A percentile compares a stretch with the other conserved stretches of the same genome.
phyloP scores from a whole-genome alignment of 2,888 invertebrate species.

The Poecilobothrus nobilitatus region DNA sequence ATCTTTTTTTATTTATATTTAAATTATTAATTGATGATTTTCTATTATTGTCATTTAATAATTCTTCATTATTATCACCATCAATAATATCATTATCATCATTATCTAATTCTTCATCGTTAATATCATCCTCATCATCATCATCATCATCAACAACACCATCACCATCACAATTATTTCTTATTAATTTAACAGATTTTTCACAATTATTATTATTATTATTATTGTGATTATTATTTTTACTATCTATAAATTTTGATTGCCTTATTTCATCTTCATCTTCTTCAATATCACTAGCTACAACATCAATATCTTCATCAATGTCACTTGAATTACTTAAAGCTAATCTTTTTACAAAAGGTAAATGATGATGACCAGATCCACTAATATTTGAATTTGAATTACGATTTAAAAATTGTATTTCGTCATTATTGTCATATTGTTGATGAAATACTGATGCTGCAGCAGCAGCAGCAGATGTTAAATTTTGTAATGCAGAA shows the following conservation, averaged over 20 bases:
- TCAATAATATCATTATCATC: background rate
- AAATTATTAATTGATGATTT: too few species aligned
- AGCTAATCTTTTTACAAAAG: constrained; percentile 8
- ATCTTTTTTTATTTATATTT: too few species aligned
- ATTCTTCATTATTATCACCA: constrained; percentile 12
- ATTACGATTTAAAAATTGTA: constrained; percentile 10
- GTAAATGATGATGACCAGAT: constrained; percentile 5
- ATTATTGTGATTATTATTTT: background rate
- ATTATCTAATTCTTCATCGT: constrained; percentile 12
- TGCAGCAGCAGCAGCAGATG: constrained; percentile 20
- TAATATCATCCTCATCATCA: constrained; percentile 12
- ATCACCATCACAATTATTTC: background rate
- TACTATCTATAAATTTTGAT: background rate
- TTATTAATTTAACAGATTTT: background rate
- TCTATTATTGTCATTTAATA: too few species aligned
- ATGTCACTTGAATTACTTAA: constrained; percentile 26
- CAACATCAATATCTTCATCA: constrained; percentile 64
- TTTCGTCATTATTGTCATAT: background rate
- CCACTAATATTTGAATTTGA: constrained; percentile 6
- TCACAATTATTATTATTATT: background rate
- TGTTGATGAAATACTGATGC: background rate
- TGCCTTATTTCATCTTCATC: constrained; percentile 18
- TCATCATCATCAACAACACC: background rate
- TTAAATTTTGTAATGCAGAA: constrained; percentile 19
- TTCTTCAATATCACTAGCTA: constrained; percentile 52